A percentile compares a stretch with the other conserved stretches of the same genome.
phyloP scores from a whole-genome alignment of 2,113 vertebrate species.

The Ictalurus furcatus region DNA sequence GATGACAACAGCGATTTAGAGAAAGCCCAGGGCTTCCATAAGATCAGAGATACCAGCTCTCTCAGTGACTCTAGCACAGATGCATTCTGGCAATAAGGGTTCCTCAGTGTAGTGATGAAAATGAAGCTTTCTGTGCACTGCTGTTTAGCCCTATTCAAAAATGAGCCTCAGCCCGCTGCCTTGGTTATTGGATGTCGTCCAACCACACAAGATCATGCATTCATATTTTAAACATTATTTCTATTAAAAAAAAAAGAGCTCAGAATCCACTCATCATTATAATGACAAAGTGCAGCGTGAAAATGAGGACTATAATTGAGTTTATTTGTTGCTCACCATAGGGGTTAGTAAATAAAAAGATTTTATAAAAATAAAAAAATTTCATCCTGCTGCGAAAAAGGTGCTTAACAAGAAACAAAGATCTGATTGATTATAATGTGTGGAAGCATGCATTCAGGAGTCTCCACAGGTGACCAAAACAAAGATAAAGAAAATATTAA shows the following conservation, averaged over 20 bases:
- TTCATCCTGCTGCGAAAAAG: background rate
- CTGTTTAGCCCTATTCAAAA: background rate
- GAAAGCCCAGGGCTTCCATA: background rate
- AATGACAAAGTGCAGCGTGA: background rate
- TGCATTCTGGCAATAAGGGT: constrained; percentile 30
- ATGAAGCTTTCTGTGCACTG: constrained; percentile 1
- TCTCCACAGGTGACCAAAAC: background rate
- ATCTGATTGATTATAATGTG: background rate
- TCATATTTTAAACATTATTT: background rate
- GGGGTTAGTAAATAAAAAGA: background rate
- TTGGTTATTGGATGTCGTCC: background rate
- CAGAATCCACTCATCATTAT: background rate
- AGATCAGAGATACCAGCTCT: constrained; percentile 29
- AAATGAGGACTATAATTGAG: background rate
- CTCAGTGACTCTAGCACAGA: background rate
- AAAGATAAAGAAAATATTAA: background rate
- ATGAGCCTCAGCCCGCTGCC: background rate
- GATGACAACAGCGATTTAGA: constrained; percentile 27
- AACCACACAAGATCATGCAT: background rate
- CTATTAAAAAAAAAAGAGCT: background rate
- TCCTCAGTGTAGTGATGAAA: background rate
- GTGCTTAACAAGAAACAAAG: background rate
- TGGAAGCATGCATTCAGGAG: constrained; percentile 5
- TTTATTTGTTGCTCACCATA: background rate
- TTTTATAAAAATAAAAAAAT: too few species aligned